Percentiles rank a stretch among this genome's conserved stretches.
Conservation (phyloP, 2,113 vertebrate species). For the Hippocampus abdominalis region DNA sequence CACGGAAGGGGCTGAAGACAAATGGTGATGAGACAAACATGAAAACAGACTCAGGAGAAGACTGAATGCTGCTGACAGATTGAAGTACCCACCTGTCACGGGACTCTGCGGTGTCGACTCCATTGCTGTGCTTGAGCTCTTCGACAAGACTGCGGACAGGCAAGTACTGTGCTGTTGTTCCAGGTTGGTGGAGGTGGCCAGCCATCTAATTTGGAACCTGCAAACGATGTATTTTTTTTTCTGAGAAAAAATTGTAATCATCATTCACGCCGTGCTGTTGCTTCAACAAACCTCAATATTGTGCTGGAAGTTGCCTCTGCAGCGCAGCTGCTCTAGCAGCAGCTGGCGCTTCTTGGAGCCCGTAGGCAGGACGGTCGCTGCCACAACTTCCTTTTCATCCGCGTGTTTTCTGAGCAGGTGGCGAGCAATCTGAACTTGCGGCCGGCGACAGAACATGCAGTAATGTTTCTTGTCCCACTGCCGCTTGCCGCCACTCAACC, state of each 20-base stretch:
- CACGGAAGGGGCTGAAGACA: constrained; percentile 5
- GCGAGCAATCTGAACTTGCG: constrained; percentile 2
- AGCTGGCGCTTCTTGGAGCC: constrained; percentile 55
- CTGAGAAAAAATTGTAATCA: too few species aligned
- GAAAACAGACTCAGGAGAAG: background rate
- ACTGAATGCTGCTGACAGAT: background rate
- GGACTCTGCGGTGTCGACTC: constrained; percentile 22
- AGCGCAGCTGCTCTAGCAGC: constrained; percentile 53
- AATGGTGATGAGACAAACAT: background rate
- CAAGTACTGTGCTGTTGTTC: too few species aligned
- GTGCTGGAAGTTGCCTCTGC: constrained; percentile 55
- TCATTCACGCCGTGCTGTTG: too few species aligned
- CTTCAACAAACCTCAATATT: constrained; percentile 49
- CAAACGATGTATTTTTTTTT: too few species aligned
- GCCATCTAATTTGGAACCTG: too few species aligned
- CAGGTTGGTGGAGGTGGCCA: too few species aligned
- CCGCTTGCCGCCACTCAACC: constrained; percentile 22
- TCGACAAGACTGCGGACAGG: constrained; percentile 12
- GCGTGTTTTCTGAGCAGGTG: constrained; percentile 50
- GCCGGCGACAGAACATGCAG: constrained; percentile 51
- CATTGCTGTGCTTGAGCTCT: background rate
- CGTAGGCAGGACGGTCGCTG: constrained; percentile 16
- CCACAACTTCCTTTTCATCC: constrained; percentile 40
- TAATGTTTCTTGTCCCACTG: constrained; percentile 57
- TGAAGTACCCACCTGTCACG: constrained; percentile 23